Evolutionary conservation across 2,888 invertebrate genomes (phyloP), one percentile per base, ranked within the genome.

Genomic region (Drosophila maculinotata): DNA sequence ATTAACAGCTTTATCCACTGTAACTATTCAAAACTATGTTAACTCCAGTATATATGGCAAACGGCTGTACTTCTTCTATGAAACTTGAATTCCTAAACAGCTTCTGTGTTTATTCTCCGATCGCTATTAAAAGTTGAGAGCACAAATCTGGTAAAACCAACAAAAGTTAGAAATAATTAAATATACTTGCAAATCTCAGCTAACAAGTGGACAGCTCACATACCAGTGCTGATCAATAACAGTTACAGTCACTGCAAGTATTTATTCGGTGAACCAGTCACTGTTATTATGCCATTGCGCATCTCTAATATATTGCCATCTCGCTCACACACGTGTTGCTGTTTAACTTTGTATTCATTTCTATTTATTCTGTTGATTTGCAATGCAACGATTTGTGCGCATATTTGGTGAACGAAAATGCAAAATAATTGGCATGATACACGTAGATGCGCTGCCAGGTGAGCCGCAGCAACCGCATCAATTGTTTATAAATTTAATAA

Each of bases 391-490:
- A n/a, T 93, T 93, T 75, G 51, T 85, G 10, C 83, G 90, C 57
- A 44, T 93, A 41, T 93, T 93, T 76, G 88, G 86, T 2, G 90
- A 91, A 45, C 88, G 89, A 49, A 88, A 87, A 69, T 93, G 92
- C 83, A 92, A 93, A 60, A 89, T 95, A 30, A 94, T 96, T 79
- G 95, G 95, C 52, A 95, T 96, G 95, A 92, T 96, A 53, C 95
- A 96, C 88, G 92, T 95, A 1, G 92, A 92, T 75, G 94, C 95
- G 39, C 90, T 95, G 60, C 95, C 95, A 91, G 95, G 95, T 95
- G 57, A 87, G 77, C 42, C 38, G 15, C 41, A 36, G 17, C 6
- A 30, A 48, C 12, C 6, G 5, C 8, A 38, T n/a, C n/a, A n/a
- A n/a, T 20, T 10, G 6, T n/a, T 9, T 41, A 44, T 10, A 10